These are phyloP conservation scores for Lagorchestes hirsutus DNA, from an alignment of 2,797 vertebrate species.

Conservation along the genomic window DNA sequence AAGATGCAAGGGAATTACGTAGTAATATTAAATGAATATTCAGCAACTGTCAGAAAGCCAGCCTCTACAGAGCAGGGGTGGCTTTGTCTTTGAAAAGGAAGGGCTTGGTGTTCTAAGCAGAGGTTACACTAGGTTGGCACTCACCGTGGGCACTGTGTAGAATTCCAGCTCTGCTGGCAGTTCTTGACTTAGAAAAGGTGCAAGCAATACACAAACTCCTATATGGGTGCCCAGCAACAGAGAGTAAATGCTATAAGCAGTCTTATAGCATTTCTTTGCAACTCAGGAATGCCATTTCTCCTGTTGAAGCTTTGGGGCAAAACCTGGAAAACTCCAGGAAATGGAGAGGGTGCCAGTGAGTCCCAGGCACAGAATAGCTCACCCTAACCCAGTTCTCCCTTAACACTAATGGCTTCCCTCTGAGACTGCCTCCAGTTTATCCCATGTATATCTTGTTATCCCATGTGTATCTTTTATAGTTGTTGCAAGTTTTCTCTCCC, in stretches of 20 bases:
- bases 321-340: neutral
- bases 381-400: neutral
- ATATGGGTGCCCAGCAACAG: neutral
- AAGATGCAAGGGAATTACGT: slow-evolving; percentile 21
- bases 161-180: neutral
- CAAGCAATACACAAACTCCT: neutral
- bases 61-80: neutral
- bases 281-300: neutral
- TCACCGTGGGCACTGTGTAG: neutral
- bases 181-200: neutral
- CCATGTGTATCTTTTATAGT: neutral
- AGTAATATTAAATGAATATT: neutral
- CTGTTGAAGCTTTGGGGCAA: neutral
- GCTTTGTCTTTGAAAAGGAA: neutral
- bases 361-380: neutral
- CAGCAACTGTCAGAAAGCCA: neutral
- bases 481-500: neutral
- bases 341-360: neutral
- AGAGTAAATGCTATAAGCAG: neutral
- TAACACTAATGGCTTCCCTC: neutral
- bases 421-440: neutral
- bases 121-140: neutral
- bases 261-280: neutral
- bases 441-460: neutral
- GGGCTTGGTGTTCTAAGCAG: neutral